Percentiles rank a stretch among this genome's conserved stretches.
Conservation (phyloP, 1,140 invertebrate species). For the Magallana ariakensis region DNA sequence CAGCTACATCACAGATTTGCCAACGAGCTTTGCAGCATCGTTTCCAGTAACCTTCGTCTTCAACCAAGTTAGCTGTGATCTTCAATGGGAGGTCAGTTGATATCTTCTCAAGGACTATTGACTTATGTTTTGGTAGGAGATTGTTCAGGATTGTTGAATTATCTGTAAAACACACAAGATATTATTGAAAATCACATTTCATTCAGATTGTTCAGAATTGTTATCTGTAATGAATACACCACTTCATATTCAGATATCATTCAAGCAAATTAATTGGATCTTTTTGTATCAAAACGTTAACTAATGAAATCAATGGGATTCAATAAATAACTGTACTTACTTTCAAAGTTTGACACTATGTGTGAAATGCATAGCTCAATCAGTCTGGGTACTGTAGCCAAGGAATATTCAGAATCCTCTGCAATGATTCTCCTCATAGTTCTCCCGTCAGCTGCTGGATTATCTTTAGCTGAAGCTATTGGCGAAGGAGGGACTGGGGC, state of each 20-base stretch:
- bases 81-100: slow-evolving; percentile 77
- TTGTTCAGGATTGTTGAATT: slow-evolving; percentile 77
- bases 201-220: too few relatives aligned
- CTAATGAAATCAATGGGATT: background rate
- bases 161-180: slow-evolving; percentile 70
- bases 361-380: slow-evolving; percentile 76
- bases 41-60: slow-evolving; percentile 80
- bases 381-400: slow-evolving; percentile 79
- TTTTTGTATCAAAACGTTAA: background rate
- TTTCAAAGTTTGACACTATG: slow-evolving; percentile 78
- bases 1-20: slow-evolving; percentile 78
- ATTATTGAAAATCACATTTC: background rate
- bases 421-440: slow-evolving; percentile 80
- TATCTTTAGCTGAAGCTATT: slow-evolving; percentile 68
- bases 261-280: too few relatives aligned
- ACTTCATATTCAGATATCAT: too few relatives aligned
- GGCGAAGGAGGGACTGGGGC: slow-evolving; percentile 62
- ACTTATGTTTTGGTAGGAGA: slow-evolving; percentile 74
- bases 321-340: slow-evolving; percentile 67
- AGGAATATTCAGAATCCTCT: slow-evolving; percentile 80
- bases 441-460: slow-evolving; percentile 76
- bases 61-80: slow-evolving; percentile 77
- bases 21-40: slow-evolving; percentile 78
- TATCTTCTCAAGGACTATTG: slow-evolving; percentile 76
- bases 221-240: too few relatives aligned